These are phyloP conservation scores for Hipparchia semele DNA, from an alignment of 2,888 invertebrate genomes.

Conservation along the genomic window DNA sequence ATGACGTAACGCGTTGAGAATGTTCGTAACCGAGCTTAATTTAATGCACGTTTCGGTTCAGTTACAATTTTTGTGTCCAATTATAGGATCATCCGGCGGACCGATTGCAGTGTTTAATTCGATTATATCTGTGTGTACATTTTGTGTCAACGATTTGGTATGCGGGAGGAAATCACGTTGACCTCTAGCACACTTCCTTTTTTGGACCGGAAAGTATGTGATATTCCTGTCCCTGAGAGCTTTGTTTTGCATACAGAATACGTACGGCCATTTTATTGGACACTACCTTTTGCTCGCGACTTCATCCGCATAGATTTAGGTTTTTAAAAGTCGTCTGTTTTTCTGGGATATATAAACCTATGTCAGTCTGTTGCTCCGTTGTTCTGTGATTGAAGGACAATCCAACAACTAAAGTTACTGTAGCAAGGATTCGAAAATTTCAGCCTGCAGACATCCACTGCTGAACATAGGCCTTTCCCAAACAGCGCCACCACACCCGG, in stretches of 20 bases:
- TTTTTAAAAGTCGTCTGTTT: no score
- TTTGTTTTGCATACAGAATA: constrained; percentile 41
- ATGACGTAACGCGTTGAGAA: constrained; percentile 62
- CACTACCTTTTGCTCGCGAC: no score
- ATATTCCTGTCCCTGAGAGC: constrained; percentile 44
- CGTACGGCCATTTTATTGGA: constrained; percentile 21
- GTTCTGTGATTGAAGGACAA: no score
- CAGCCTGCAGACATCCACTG: no score
- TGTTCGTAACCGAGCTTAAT: constrained; percentile 56
- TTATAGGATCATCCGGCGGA: constrained; percentile 67
- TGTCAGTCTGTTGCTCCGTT: no score
- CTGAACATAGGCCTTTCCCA: no score
- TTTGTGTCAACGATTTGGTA: constrained; percentile 74
- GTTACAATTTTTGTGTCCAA: constrained; percentile 60
- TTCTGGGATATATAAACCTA: no score
- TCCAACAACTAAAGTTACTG: no score
- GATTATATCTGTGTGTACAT: constrained; percentile 57
- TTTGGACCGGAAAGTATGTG: constrained; percentile 63
- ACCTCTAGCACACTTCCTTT: constrained; percentile 73
- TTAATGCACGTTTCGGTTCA: constrained; percentile 56
- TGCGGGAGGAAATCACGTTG: constrained; percentile 78
- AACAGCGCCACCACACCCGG: no score
- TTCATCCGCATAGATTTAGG: no score
- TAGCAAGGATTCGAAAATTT: constrained; percentile 38
- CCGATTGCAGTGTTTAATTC: constrained; percentile 69